phyloP scores from a whole-genome alignment of 1,140 invertebrate species.

The Trichomalopsis sarcophagae region DNA sequence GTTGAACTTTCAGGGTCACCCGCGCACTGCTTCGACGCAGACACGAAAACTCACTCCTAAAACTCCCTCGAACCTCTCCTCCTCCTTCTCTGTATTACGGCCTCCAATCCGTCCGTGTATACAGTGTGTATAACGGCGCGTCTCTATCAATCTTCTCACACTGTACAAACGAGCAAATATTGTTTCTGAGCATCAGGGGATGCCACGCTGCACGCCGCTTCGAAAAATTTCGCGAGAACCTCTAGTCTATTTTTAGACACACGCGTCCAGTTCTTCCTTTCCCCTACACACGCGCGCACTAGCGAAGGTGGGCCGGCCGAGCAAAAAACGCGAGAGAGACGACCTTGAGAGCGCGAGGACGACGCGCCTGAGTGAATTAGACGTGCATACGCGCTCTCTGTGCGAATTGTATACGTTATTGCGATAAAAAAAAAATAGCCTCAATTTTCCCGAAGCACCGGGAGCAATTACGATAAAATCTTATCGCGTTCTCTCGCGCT shows the following conservation, averaged over 20 bases:
- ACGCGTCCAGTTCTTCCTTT: background rate
- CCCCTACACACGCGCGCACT: background rate
- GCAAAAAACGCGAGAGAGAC: conserved; percentile 13
- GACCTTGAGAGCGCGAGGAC: conserved; percentile 13
- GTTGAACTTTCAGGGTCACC: conserved; percentile 73
- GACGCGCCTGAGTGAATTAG: conserved; percentile 11
- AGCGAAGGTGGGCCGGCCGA: background rate
- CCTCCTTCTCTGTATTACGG: background rate
- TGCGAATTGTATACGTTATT: background rate
- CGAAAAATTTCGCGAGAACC: background rate
- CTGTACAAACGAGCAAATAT: background rate
- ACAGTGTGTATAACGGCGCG: background rate
- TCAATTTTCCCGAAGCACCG: background rate
- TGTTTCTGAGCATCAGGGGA: background rate
- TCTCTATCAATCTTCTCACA: background rate
- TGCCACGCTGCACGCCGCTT: background rate
- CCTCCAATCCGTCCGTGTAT: background rate
- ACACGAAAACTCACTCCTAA: conserved; percentile 66
- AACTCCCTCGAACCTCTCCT: conserved; percentile 48
- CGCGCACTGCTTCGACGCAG: conserved; percentile 30
- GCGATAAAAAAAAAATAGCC: background rate
- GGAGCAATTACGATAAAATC: conserved; percentile 1
- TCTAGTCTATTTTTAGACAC: background rate
- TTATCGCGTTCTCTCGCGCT: background rate
- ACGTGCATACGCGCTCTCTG: background rate